Conservation (phyloP, 1,140 invertebrate species). For the Caenorhabditis briggsae region DNA sequence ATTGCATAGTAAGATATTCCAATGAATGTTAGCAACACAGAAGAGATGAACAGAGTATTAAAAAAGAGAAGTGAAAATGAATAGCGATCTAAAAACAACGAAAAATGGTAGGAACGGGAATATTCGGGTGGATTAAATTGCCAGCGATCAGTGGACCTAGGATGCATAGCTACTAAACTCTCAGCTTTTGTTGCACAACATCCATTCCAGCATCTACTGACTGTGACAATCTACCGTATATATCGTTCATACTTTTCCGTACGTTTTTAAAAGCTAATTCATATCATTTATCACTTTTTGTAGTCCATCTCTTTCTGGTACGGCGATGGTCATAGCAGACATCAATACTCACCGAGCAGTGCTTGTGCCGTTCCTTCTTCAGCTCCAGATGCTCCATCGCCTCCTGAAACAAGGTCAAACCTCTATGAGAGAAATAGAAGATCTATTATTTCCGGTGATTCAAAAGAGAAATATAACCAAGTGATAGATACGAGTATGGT, state of each 20-base stretch:
- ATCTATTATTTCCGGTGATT: conserved; percentile 9
- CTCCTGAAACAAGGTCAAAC: conserved; percentile 68
- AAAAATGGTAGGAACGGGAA: conserved; percentile 25
- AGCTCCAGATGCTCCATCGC: conserved; percentile 68
- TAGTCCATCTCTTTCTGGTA: not conserved
- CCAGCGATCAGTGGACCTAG: conserved; percentile 39
- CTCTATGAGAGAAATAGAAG: conserved; percentile 54
- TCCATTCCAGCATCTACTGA: conserved; percentile 56
- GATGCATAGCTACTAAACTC: conserved; percentile 43
- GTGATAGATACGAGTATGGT: not conserved
- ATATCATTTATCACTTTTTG: conserved; percentile 4
- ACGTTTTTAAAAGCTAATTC: not conserved
- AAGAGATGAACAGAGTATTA: conserved; percentile 28
- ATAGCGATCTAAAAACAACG: not conserved
- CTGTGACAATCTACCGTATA: conserved; percentile 44
- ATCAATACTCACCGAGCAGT: conserved; percentile 71
- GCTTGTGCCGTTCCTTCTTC: conserved; percentile 75
- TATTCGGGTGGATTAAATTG: not conserved
- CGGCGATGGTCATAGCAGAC: not conserved
- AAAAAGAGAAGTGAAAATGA: not conserved
- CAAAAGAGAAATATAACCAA: not conserved
- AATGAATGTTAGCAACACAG: not conserved
- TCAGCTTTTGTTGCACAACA: conserved; percentile 37
- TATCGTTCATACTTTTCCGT: conserved; percentile 5
- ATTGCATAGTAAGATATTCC: not conserved